phyloP scores from a whole-genome alignment of 1,140 invertebrate species.

The Phymorhynchus buccinoides region DNA sequence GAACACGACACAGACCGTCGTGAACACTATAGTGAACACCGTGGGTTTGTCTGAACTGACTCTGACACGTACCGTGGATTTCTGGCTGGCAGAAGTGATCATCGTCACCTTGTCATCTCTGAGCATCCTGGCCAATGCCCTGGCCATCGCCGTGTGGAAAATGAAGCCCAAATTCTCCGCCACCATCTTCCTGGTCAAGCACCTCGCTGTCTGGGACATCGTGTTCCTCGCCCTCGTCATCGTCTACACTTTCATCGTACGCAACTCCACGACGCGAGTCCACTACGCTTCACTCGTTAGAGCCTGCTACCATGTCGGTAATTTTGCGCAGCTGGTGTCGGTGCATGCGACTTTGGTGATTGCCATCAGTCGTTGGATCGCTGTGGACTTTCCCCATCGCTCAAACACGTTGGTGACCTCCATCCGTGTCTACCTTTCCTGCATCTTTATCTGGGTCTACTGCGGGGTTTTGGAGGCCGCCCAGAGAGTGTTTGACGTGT shows the following conservation, averaged over 20 bases:
- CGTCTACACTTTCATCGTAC: background rate
- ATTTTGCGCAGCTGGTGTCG: background rate
- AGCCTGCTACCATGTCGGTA: too few relatives aligned
- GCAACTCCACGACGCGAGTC: background rate
- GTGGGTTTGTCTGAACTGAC: too few relatives aligned
- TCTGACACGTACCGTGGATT: too few relatives aligned
- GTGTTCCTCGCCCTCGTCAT: background rate
- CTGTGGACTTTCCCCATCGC: background rate
- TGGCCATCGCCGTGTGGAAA: background rate
- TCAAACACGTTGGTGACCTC: background rate
- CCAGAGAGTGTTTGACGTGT: background rate
- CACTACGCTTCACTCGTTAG: background rate
- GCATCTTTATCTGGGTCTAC: background rate
- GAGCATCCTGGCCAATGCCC: background rate
- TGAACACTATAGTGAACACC: too few relatives aligned
- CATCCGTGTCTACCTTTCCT: background rate
- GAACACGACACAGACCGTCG: too few relatives aligned
- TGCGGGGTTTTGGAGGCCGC: background rate
- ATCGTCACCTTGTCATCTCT: background rate
- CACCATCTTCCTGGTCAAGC: conserved; percentile 12
- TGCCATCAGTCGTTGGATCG: conserved; percentile 4
- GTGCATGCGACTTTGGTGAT: conserved; percentile 7
- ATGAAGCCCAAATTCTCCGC: background rate
- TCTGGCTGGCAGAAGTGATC: background rate
- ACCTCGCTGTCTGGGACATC: conserved; percentile 9